Conservation (phyloP, 2,888 invertebrate genomes). For the Dynastes tityus region DNA sequence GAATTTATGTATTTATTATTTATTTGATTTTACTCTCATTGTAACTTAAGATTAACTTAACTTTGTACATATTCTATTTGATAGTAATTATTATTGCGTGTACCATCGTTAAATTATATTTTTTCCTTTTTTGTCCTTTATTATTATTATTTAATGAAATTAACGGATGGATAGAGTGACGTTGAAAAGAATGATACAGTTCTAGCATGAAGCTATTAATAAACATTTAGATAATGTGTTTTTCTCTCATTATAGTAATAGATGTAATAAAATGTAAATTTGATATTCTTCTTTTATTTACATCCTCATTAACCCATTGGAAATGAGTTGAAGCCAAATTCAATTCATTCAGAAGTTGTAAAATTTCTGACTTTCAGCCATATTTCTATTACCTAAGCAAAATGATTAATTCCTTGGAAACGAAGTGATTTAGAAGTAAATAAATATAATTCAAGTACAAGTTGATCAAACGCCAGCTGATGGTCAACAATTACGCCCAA, state of each 20-base stretch:
- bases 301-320: too few species aligned
- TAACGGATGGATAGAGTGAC: slow-evolving; percentile 24
- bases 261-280: slow-evolving; percentile 51
- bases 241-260: slow-evolving; percentile 45
- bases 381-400: too few species aligned
- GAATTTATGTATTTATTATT: slow-evolving; percentile 51
- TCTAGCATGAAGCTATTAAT: slow-evolving; percentile 23
- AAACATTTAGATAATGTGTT: slow-evolving; percentile 47
- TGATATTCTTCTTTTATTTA: slow-evolving; percentile 19
- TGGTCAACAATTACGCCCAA: too few species aligned
- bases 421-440: too few species aligned
- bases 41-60: slow-evolving; percentile 41
- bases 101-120: slow-evolving; percentile 49
- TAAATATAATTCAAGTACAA: too few species aligned
- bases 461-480: too few species aligned
- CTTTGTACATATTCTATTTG: slow-evolving; percentile 47
- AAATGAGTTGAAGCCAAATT: too few species aligned
- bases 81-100: slow-evolving; percentile 37
- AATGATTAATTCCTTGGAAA: too few species aligned
- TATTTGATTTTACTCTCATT: slow-evolving; percentile 50
- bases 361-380: too few species aligned
- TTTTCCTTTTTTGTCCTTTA: slow-evolving; percentile 32
- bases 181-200: too few species aligned
- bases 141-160: slow-evolving; percentile 36
- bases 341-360: too few species aligned